Percentiles rank a stretch among this genome's conserved stretches.
Evolutionary conservation across 2,113 vertebrate genomes (phyloP).

Genomic region (Tupaia tana): DNA sequence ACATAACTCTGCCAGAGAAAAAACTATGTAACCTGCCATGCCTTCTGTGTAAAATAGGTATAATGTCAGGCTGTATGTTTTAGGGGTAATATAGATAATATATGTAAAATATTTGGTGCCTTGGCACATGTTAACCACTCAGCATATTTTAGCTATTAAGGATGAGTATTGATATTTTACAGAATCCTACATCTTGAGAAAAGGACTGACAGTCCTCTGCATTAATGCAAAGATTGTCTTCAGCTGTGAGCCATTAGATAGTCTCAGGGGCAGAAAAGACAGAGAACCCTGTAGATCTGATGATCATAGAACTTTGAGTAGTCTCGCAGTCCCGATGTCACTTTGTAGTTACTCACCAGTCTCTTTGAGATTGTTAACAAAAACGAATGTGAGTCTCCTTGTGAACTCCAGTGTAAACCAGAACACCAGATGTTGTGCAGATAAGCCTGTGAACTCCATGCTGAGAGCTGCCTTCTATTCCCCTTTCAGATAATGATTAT

Average conservation of each 20-base stretch:
- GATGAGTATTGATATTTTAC: not conserved
- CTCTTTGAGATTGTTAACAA: not conserved
- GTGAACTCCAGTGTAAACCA: not conserved
- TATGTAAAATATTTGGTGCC: not conserved
- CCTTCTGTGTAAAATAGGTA: not conserved
- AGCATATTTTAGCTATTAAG: not conserved
- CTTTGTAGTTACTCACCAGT: not conserved
- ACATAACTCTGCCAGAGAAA: not conserved
- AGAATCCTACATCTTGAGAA: not conserved
- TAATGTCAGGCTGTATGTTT: not conserved
- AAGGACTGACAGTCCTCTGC: not conserved
- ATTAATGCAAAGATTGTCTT: not conserved
- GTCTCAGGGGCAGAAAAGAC: not conserved
- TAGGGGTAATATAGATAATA: not conserved
- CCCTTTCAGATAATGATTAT: not conserved
- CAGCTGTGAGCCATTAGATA: not conserved
- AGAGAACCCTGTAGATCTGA: not conserved
- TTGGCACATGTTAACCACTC: not conserved
- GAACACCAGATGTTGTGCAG: not conserved
- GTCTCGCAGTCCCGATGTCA: not conserved
- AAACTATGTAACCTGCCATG: not conserved
- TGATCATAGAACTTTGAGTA: not conserved
- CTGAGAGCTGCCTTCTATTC: rapidly evolving
- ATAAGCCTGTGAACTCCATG: not conserved
- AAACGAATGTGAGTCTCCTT: not conserved